These are phyloP conservation scores for Oscheius sp. DNA, from an alignment of 2,888 invertebrate species.

Conservation along the genomic window DNA sequence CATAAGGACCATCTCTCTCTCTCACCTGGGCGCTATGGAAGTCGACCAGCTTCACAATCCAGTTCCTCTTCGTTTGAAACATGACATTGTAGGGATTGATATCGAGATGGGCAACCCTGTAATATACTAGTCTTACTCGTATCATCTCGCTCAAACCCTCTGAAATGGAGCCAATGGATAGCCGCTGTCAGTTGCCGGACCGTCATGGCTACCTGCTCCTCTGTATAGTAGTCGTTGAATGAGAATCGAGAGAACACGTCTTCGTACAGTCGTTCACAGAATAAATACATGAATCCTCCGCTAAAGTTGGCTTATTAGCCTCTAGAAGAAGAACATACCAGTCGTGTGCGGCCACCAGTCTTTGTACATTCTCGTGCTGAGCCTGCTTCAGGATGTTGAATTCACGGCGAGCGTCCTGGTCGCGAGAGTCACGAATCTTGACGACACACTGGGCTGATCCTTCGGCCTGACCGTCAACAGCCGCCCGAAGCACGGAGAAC, in stretches of 20 bases:
- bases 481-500: conserved; percentile 86
- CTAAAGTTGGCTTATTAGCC: conserved; percentile 46
- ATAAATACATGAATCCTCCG: conserved; percentile 73
- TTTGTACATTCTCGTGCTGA: conserved; percentile 88
- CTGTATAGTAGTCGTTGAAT: conserved; percentile 89
- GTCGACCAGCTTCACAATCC: conserved; percentile 86
- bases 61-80: conserved; percentile 84
- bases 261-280: conserved; percentile 81
- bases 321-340: conserved; percentile 72
- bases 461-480: conserved; percentile 82
- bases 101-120: conserved; percentile 84
- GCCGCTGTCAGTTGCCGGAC: conserved; percentile 89
- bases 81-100: conserved; percentile 94
- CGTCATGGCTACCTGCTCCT: conserved; percentile 85
- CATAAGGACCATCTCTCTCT: background rate
- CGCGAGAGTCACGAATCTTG: conserved; percentile 80
- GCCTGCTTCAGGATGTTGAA: conserved; percentile 84
- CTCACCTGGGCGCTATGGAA: conserved; percentile 88
- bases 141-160: conserved; percentile 77
- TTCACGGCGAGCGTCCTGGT: conserved; percentile 81
- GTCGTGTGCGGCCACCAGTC: conserved; percentile 76
- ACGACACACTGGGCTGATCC: conserved; percentile 81
- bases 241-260: conserved; percentile 85
- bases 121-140: too few species aligned
- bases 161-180: conserved; percentile 93